A percentile compares a stretch with the other conserved stretches of the same genome.
These are phyloP conservation scores for Epinotia demarniana DNA, from an alignment of 2,888 invertebrate genomes.

Conservation along the genomic window DNA sequence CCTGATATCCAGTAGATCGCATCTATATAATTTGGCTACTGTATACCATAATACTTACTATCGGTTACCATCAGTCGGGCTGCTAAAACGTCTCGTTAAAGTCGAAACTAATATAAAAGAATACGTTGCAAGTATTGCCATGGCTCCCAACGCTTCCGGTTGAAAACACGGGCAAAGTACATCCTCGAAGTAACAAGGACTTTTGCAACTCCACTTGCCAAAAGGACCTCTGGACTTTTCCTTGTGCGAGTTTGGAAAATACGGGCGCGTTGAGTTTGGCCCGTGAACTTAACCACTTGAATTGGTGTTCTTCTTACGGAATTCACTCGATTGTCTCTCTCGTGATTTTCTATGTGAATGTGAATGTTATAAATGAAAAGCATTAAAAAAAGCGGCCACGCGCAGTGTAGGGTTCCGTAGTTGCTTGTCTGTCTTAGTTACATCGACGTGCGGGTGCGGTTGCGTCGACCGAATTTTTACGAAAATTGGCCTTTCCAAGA, in stretches of 20 bases:
- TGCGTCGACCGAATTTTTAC: too few relatives aligned
- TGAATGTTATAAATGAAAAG: too few relatives aligned
- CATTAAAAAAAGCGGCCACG: too few relatives aligned
- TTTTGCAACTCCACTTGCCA: conserved; percentile 30
- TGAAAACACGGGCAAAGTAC: conserved; percentile 22
- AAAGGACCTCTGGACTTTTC: conserved; percentile 39
- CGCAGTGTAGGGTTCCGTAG: too few relatives aligned
- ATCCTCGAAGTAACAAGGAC: conserved; percentile 34
- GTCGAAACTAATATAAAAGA: not conserved
- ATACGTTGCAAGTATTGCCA: not conserved
- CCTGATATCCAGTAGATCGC: too few relatives aligned
- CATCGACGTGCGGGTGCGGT: too few relatives aligned
- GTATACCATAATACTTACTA: too few relatives aligned
- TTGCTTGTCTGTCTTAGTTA: too few relatives aligned
- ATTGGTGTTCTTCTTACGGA: conserved; percentile 18
- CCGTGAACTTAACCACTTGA: conserved; percentile 27
- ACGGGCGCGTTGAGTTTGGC: conserved; percentile 19
- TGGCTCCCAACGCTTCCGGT: not conserved
- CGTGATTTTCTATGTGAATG: not conserved
- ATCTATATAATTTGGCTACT: too few relatives aligned
- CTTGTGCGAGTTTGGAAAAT: conserved; percentile 30
- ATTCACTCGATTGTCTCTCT: conserved; percentile 9
- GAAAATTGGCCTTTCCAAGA: too few relatives aligned
- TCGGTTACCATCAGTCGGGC: too few relatives aligned
- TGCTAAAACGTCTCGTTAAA: not conserved